Evolutionary conservation across 1,140 invertebrate genomes (phyloP).

Genomic region (Drosophila yakuba): DNA sequence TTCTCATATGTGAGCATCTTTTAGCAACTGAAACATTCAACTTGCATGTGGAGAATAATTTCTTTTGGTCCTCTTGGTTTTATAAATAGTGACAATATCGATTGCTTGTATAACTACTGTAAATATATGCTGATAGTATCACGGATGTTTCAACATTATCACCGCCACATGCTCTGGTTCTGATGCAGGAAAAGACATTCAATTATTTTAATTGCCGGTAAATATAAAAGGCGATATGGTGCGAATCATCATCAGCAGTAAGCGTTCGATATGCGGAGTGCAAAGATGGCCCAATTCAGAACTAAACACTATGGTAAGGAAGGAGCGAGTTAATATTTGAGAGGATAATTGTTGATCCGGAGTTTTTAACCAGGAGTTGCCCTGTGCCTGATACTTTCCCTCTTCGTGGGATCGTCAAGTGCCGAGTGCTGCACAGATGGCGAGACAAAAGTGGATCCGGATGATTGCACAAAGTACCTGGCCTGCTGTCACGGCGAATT

Average conservation of each 20-base stretch:
- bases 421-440: constrained; percentile 54
- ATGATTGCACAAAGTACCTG: constrained; percentile 56
- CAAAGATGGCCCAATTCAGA: constrained; percentile 49
- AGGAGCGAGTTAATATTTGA: background rate
- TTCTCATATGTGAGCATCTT: no score
- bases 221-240: constrained; percentile 63
- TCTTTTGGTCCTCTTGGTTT: background rate
- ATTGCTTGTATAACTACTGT: constrained; percentile 43
- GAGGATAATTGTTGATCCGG: background rate
- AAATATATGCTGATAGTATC: constrained; percentile 42
- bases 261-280: constrained; percentile 21
- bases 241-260: constrained; percentile 34
- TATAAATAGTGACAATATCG: constrained; percentile 44
- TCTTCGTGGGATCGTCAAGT: constrained; percentile 29
- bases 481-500: constrained; percentile 55
- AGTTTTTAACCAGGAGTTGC: constrained; percentile 12
- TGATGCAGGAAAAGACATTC: constrained; percentile 38
- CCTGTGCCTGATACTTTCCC: constrained; percentile 29
- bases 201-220: constrained; percentile 68
- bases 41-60: constrained; percentile 2
- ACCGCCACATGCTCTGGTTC: constrained; percentile 39
- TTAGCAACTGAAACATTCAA: background rate
- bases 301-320: constrained; percentile 45
- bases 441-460: constrained; percentile 37
- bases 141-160: constrained; percentile 47